phyloP scores from a whole-genome alignment of 2,797 vertebrate genomes.

The Gorsachius magnificus region DNA sequence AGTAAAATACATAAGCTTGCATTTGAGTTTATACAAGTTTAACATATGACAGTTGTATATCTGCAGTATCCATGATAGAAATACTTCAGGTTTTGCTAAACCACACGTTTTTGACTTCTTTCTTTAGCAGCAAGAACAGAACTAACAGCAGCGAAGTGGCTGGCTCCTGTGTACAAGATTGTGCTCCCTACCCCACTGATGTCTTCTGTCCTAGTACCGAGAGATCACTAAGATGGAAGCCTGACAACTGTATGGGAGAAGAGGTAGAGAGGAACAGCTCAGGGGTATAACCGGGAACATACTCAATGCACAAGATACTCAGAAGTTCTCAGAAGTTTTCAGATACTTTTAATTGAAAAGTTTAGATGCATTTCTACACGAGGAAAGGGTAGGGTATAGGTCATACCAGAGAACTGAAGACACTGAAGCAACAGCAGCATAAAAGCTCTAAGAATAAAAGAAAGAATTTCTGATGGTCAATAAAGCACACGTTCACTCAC shows the following conservation, averaged over 20 bases:
- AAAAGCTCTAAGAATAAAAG: background rate
- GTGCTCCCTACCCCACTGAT: background rate
- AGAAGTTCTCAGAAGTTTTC: background rate
- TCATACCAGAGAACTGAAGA: background rate
- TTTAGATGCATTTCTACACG: background rate
- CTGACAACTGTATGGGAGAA: background rate
- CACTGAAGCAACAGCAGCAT: background rate
- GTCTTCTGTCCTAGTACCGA: background rate
- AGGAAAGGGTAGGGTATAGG: background rate
- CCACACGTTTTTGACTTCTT: background rate
- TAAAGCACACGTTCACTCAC: background rate
- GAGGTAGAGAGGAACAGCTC: background rate
- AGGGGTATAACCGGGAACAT: background rate
- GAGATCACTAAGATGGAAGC: background rate
- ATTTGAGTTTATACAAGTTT: background rate
- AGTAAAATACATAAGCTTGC: background rate
- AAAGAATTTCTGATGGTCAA: background rate
- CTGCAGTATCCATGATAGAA: background rate
- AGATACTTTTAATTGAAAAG: background rate
- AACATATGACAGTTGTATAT: background rate
- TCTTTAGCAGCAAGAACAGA: background rate
- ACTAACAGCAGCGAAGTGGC: background rate
- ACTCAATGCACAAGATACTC: background rate
- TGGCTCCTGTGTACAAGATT: background rate
- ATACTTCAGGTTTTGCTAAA: background rate